Evolutionary conservation across 2,888 invertebrate genomes (phyloP), one percentile per base, ranked within the genome.

Genomic region (Drosophila prostipennis): DNA sequence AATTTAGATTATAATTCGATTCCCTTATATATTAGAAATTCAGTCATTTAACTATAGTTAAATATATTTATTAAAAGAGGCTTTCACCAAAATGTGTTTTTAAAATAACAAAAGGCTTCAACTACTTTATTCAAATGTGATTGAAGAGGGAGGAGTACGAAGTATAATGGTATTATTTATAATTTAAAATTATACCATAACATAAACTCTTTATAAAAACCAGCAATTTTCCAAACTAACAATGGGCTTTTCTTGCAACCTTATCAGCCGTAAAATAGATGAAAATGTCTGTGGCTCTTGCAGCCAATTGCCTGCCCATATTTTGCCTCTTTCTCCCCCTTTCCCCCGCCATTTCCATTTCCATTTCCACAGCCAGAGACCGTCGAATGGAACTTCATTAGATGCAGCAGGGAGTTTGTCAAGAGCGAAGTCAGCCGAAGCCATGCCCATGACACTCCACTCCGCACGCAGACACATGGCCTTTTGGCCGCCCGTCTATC

Each of bases 351-450:
- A 34, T 2, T 2, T 26, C 26, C 26, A 26, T 34, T 34, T 11
- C 6, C 37, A 6, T 13, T n/a, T 13, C 34, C 29, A 16, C 16
- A 23, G 14, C 64, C n/a, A 16, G 19, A 26, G 29, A 16, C 16
- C 16, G 2, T 49, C 60, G 58, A 72, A 68, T 56, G 78, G 79
- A 85, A 79, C 88, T 85, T 85, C 86, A 82, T 82, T 81, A 81
- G 87, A 78, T 76, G 52, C 76, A 46, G 52, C 80, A 51, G 58
- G 55, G 73, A 72, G 87, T 87, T 78, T 80, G 84, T 87, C 76
- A 83, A 75, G 71, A 68, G 67, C 72, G 42, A 59, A 43, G 55
- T 72, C 69, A 68, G 64, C 68, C 64, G 53, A 51, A 54, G 72
- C 43, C 73, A 76, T 76, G 76, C 42, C 79, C 78, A 78, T 80